Evolutionary conservation across 2,888 invertebrate species (phyloP).

Genomic region (Osedax fenrisi): DNA sequence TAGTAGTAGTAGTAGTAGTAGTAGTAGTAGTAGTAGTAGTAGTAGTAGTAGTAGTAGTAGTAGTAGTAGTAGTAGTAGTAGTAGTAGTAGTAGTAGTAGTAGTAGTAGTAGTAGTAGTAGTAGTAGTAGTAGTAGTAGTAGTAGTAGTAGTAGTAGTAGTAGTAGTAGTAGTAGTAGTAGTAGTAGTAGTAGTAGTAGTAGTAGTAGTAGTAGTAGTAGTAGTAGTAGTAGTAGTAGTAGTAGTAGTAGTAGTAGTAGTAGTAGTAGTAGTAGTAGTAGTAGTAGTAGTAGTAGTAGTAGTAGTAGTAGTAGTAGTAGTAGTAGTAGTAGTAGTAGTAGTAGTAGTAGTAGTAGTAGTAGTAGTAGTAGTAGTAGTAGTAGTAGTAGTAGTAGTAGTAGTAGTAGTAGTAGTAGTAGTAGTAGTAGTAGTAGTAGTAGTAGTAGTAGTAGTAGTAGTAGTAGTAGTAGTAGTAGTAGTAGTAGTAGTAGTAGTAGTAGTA

Average conservation of each 20-base stretch:
- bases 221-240: slow-evolving; percentile 24
- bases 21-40: slow-evolving; percentile 25
- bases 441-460: slow-evolving; percentile 14
- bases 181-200: slow-evolving; percentile 16
- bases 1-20: slow-evolving; percentile 23
- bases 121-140: slow-evolving; percentile 1
- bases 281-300: slow-evolving; percentile 24
- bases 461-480: slow-evolving; percentile 5
- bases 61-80: slow-evolving; percentile 23
- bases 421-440: slow-evolving; percentile 11
- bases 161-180: slow-evolving; percentile 9
- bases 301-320: slow-evolving; percentile 23
- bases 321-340: slow-evolving; percentile 25
- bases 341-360: slow-evolving; percentile 24
- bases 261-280: slow-evolving; percentile 23
- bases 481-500: slow-evolving; percentile 5
- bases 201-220: slow-evolving; percentile 20
- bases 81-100: slow-evolving; percentile 20
- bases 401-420: slow-evolving; percentile 15
- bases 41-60: slow-evolving; percentile 24
- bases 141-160: slow-evolving; percentile 18
- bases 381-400: slow-evolving; percentile 21
- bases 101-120: slow-evolving; percentile 17
- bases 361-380: slow-evolving; percentile 23
- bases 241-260: slow-evolving; percentile 23